These are phyloP conservation scores for Donacobius atricapilla DNA, from an alignment of 2,113 vertebrate species.

Conservation along the genomic window DNA sequence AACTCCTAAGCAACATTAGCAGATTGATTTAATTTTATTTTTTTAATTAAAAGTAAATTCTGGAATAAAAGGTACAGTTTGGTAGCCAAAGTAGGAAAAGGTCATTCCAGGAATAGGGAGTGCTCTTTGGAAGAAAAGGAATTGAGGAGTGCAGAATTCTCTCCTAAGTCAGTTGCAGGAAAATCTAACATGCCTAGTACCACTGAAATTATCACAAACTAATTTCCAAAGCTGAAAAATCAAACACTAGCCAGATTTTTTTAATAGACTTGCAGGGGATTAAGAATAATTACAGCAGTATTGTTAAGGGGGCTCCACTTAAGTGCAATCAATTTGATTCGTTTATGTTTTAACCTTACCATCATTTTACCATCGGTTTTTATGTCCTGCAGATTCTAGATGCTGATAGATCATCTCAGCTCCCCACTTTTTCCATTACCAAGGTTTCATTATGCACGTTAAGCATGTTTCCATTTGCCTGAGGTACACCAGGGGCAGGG, in stretches of 20 bases:
- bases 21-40: background rate
- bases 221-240: background rate
- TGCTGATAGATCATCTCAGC: constrained; percentile 54
- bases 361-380: constrained; percentile 20
- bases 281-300: constrained; percentile 1
- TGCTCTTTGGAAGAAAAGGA: background rate
- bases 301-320: background rate
- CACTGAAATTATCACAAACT: background rate
- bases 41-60: background rate
- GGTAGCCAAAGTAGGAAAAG: background rate
- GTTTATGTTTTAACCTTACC: constrained; percentile 2
- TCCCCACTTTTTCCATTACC: constrained; percentile 74
- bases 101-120: background rate
- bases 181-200: background rate
- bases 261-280: background rate
- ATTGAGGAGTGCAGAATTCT: background rate
- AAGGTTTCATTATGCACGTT: constrained; percentile 63
- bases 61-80: background rate
- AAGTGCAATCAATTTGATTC: constrained; percentile 23
- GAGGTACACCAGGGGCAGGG: constrained; percentile 68
- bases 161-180: background rate
- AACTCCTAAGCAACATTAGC: background rate
- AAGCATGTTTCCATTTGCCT: constrained; percentile 77
- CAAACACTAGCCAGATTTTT: background rate
- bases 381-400: constrained; percentile 18